Percentiles rank a stretch among this genome's conserved stretches.
phyloP scores from a whole-genome alignment of 92 coral and sea anemone genomes.

The Umimayanthus kanabou region DNA sequence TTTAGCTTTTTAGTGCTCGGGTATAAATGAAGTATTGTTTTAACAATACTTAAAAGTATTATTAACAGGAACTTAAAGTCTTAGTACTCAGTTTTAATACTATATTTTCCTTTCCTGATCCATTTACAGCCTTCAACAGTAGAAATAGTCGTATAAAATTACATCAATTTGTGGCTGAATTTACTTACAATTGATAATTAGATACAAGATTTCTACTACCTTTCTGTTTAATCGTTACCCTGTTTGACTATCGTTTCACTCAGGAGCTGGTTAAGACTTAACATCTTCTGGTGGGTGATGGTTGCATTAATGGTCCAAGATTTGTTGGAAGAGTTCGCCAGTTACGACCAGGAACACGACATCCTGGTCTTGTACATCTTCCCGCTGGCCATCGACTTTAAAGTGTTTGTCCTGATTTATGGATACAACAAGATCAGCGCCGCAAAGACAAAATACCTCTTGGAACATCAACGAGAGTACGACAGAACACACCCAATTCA shows the following conservation, averaged over 20 bases:
- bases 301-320: conserved; percentile 42
- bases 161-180: no score
- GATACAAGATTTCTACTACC: background rate
- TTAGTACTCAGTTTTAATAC: no score
- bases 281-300: conserved; percentile 47
- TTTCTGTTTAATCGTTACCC: background rate
- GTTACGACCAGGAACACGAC: conserved; percentile 35
- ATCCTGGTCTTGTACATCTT: conserved; percentile 48
- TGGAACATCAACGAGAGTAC: conserved; percentile 24
- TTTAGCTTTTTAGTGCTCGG: no score
- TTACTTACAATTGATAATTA: no score
- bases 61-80: no score
- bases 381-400: conserved; percentile 69
- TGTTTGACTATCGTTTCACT: background rate
- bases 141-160: no score
- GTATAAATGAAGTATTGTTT: no score
- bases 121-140: no score
- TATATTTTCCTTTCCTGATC: no score
- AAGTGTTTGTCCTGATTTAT: conserved; percentile 55
- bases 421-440: conserved; percentile 42
- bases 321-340: conserved; percentile 35
- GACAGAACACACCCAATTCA: background rate
- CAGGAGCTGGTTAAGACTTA: conserved; percentile 59
- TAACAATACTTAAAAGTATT: no score
- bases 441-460: conserved; percentile 54